phyloP scores from a whole-genome alignment of 2,113 vertebrate genomes.

The Perccottus glenii region DNA sequence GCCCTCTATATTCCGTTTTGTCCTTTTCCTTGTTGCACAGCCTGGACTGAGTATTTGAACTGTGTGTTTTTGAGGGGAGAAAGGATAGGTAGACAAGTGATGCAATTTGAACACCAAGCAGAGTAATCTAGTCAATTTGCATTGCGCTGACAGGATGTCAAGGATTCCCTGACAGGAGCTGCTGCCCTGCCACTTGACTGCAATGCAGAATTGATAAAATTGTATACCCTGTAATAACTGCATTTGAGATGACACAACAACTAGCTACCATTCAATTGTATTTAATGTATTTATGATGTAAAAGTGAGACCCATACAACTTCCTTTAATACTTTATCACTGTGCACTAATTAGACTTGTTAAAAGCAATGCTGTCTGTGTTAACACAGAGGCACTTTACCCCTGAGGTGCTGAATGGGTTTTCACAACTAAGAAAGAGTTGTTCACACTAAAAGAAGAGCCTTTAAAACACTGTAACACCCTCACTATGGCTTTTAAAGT shows the following conservation, averaged over 20 bases:
- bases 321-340: conserved; percentile 41
- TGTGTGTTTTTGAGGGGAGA: neutral
- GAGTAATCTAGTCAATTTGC: conserved; percentile 59
- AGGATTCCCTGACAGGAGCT: conserved; percentile 32
- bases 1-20: conserved; percentile 21
- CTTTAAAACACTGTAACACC: conserved; percentile 39
- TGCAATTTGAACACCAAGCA: conserved; percentile 61
- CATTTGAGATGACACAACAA: neutral
- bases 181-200: conserved; percentile 21
- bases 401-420: conserved; percentile 49
- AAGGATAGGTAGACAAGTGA: conserved; percentile 59
- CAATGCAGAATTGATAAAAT: conserved; percentile 2
- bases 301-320: conserved; percentile 41
- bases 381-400: conserved; percentile 31
- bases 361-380: conserved; percentile 61
- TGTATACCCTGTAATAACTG: conserved; percentile 12
- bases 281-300: conserved; percentile 36
- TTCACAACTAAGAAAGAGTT: conserved; percentile 38
- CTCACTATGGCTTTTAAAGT: conserved; percentile 25
- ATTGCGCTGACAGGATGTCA: conserved; percentile 41
- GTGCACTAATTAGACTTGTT: conserved; percentile 66
- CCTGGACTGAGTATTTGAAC: conserved; percentile 21
- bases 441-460: conserved; percentile 43
- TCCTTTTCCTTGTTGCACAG: conserved; percentile 3
- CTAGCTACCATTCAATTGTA: conserved; percentile 4